Conservation (phyloP, 2,797 vertebrate species). For the Enteromius argenteus region DNA sequence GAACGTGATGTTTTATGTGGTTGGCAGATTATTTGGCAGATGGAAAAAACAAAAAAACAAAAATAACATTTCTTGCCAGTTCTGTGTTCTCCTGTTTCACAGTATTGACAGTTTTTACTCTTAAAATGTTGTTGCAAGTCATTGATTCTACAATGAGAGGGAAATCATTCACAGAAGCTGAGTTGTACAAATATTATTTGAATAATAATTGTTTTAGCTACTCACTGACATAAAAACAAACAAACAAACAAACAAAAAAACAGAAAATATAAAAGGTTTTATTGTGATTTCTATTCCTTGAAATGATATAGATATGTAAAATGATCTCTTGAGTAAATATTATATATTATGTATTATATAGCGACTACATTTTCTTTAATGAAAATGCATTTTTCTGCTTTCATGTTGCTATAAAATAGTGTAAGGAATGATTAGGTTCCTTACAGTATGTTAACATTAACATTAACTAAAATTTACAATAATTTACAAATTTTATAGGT, state of each 20-base stretch:
- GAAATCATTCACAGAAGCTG: neutral
- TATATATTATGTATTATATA: neutral
- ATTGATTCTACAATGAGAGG: neutral
- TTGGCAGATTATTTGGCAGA: conserved; percentile 18
- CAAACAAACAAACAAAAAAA: too few relatives aligned
- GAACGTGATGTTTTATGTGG: neutral
- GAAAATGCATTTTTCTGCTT: neutral
- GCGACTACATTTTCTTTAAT: too few relatives aligned
- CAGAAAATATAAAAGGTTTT: neutral
- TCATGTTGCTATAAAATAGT: neutral
- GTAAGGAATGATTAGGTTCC: neutral
- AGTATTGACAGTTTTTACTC: conserved; percentile 1
- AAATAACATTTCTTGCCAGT: neutral
- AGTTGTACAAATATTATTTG: too few relatives aligned
- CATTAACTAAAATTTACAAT: neutral
- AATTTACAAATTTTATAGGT: neutral
- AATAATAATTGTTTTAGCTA: neutral
- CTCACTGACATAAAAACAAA: neutral
- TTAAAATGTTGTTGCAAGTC: conserved; percentile 18
- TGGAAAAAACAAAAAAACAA: neutral
- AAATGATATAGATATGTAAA: neutral
- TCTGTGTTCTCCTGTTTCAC: neutral
- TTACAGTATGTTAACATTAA: neutral
- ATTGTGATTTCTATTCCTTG: neutral
- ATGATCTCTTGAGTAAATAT: neutral